Conservation (phyloP, 1,140 invertebrate genomes). For the Trichomalopsis sarcophagae region DNA sequence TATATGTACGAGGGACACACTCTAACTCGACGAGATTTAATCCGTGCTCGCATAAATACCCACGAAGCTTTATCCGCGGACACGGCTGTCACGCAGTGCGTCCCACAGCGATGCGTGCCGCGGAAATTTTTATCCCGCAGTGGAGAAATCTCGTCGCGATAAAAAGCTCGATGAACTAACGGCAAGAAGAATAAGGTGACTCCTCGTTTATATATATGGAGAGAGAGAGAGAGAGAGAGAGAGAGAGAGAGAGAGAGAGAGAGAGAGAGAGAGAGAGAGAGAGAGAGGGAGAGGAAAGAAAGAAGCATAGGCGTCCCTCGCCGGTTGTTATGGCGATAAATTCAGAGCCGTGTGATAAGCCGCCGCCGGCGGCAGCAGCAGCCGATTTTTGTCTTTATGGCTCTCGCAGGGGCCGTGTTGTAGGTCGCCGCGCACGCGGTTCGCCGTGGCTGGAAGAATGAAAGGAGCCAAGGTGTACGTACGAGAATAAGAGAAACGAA, state of each 20-base stretch:
- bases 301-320: conserved; percentile 27
- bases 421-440: conserved; percentile 27
- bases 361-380: conserved; percentile 9
- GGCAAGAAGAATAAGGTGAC: conserved; percentile 11
- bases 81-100: no score
- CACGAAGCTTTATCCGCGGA: conserved; percentile 11
- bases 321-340: conserved; percentile 60
- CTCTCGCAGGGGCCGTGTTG: conserved; percentile 48
- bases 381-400: conserved; percentile 66
- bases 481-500: conserved; percentile 48
- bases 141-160: conserved; percentile 23
- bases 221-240: background rate
- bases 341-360: conserved; percentile 60
- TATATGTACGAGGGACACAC: background rate
- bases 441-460: background rate
- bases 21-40: conserved; percentile 2
- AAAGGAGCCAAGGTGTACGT: conserved; percentile 36
- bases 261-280: no score
- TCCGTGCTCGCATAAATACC: conserved; percentile 13
- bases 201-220: background rate
- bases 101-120: background rate
- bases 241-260: no score
- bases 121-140: conserved; percentile 22
- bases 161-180: background rate
- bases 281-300: background rate